These are phyloP conservation scores for Mormyrus lacerda DNA, from an alignment of 2,113 vertebrate species.

Conservation along the genomic window DNA sequence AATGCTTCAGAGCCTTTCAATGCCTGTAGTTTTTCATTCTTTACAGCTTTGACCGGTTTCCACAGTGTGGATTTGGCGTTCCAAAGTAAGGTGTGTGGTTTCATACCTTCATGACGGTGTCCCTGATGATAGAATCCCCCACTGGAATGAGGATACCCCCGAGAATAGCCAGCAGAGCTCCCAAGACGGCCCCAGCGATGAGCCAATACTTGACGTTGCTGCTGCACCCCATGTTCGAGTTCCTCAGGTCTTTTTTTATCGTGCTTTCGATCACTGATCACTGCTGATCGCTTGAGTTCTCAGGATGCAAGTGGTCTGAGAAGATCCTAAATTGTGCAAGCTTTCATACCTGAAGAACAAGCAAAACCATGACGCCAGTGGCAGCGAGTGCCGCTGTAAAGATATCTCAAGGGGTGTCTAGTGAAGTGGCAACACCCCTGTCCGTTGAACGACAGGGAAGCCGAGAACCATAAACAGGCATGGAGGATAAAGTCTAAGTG, in stretches of 20 bases:
- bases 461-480: not conserved
- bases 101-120: slow-evolving; percentile 74
- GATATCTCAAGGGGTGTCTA: not conserved
- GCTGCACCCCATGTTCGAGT: slow-evolving; percentile 52
- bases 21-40: not conserved
- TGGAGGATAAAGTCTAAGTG: not conserved
- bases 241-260: not conserved
- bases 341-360: not conserved
- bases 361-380: not conserved
- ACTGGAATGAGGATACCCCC: slow-evolving; percentile 79
- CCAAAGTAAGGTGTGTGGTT: not conserved
- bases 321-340: not conserved
- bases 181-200: slow-evolving; percentile 62
- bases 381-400: not conserved
- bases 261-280: not conserved
- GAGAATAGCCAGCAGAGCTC: slow-evolving; percentile 65
- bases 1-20: not conserved
- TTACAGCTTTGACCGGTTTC: not conserved
- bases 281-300: not conserved
- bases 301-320: not conserved
- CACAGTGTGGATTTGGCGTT: not conserved
- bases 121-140: slow-evolving; percentile 65
- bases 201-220: slow-evolving; percentile 62
- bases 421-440: not conserved
- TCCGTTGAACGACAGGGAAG: too few relatives aligned